A percentile compares a stretch with the other conserved stretches of the same genome.
These are phyloP conservation scores for Megamerina dolium DNA, from an alignment of 2,888 invertebrate genomes.

Conservation along the genomic window DNA sequence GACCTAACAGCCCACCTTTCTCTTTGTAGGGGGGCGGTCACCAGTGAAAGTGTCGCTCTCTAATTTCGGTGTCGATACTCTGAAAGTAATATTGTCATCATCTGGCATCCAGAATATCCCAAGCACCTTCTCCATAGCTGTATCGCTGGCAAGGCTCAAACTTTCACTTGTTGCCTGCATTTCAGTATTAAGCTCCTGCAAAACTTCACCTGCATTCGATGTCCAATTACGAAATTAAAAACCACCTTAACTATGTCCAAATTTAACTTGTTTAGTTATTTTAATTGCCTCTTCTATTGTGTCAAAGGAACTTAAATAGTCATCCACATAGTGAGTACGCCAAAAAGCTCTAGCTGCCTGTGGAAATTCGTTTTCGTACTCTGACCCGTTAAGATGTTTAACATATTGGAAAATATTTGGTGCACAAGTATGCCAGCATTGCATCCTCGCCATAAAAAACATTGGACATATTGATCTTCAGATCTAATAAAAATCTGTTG, in stretches of 20 bases:
- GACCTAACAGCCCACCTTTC: too few species aligned
- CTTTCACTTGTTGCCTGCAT: too few species aligned
- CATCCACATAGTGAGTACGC: constrained; percentile 1
- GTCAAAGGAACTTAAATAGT: constrained; percentile 1
- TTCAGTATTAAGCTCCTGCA: too few species aligned
- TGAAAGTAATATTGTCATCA: constrained; percentile 2
- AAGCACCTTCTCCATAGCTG: constrained; percentile 1
- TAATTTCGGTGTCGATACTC: background rate
- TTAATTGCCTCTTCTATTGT: background rate
- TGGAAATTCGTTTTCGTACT: too few species aligned
- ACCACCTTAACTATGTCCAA: background rate
- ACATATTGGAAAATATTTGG: constrained; percentile 1
- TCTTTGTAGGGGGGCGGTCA: too few species aligned
- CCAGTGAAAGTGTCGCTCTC: background rate
- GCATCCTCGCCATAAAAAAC: too few species aligned
- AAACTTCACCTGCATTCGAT: too few species aligned
- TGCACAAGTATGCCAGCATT: constrained; percentile 1
- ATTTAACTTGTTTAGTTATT: background rate
- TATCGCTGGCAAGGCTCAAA: background rate
- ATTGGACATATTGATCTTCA: too few species aligned
- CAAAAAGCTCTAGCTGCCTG: background rate
- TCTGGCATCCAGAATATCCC: too few species aligned
- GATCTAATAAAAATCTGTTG: too few species aligned
- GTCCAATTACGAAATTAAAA: background rate
- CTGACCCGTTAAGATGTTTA: background rate